Base-by-base conservation (phyloP, 2,888 invertebrate genomes). In the Nomada ruficornis region DNA sequence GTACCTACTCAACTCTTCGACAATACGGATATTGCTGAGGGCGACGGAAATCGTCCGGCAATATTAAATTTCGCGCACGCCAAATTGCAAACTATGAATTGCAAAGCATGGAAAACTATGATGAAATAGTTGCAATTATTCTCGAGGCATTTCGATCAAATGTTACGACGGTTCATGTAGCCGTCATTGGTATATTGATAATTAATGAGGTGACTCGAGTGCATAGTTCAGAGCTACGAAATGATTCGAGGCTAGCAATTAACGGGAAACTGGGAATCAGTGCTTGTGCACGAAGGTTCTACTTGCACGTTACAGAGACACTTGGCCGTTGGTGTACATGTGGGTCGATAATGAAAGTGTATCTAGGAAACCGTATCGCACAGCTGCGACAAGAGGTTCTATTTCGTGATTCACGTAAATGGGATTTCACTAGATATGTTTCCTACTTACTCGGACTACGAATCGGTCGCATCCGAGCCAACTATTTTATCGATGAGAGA, bases 1-100 rank as follows among this genome's bases (percentile, higher is more conserved):
- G 84, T 79, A 83, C 36, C 36, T 36, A 36, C 86, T 86, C 79
- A 77, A 82, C 82, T 77, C 75, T 10, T 62, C 11, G 73, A 55
- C 73, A 84, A 82, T 73, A 73, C 82, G 86, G 86, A 86, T 86
- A 86, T 86, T 86, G 77, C 86, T 77, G 72, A 62, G 60, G 67
- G 62, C 69, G 68, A 77, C 52, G 82, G 77, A 86, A 82, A 86
- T 84, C 80, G 82, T 82, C 67, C 77, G 86, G 82, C 77, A 82
- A 86, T 86, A 84, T 86, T 62, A 72, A 59, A 71, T 71, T n/a
- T 36, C 15, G 47, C 55, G 54, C 50, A 42, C 42, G 11, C 50
- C 13, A 67, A 52, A n/a, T 54, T 55, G 36, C 54, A 59, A 59
- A n/a, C 55, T 69, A 20, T 29, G 63, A 52, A n/a, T 54, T 55